Percentiles rank a stretch among this genome's conserved stretches.
Conservation (phyloP, 1,140 invertebrate species). For the Drosophila teissieri region DNA sequence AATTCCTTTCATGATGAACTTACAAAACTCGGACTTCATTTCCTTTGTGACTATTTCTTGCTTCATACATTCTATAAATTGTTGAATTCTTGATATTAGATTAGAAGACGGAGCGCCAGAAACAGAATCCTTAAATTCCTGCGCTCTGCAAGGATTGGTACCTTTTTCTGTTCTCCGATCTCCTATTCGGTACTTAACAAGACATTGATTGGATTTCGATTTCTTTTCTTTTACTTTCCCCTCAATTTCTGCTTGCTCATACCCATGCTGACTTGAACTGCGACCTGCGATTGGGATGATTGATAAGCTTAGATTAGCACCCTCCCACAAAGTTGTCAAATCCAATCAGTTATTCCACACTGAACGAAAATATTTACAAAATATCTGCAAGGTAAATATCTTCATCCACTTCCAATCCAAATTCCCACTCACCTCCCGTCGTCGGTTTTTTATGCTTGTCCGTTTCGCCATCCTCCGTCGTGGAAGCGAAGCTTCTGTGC, state of each 20-base stretch:
- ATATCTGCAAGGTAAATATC: conserved; percentile 37
- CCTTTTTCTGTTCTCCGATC: no score
- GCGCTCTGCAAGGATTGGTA: background rate
- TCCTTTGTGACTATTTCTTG: no score
- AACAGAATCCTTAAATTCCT: background rate
- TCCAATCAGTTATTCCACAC: conserved; percentile 50
- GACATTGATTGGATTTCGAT: background rate
- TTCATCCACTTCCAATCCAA: background rate
- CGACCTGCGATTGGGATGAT: conserved; percentile 20
- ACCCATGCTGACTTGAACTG: conserved; percentile 1
- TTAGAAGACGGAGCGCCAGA: background rate
- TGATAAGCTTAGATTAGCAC: conserved; percentile 15
- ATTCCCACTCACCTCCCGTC: conserved; percentile 49
- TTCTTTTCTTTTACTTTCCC: background rate
- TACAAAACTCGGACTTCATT: background rate
- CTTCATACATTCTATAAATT: background rate
- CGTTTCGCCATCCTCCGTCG: conserved; percentile 45
- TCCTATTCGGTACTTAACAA: background rate
- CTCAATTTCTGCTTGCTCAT: background rate
- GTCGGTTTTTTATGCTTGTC: conserved; percentile 61
- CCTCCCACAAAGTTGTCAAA: conserved; percentile 1
- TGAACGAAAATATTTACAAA: conserved; percentile 65
- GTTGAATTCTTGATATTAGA: background rate
- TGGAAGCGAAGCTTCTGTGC: conserved; percentile 64
- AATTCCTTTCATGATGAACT: background rate